Evolutionary conservation across 2,797 vertebrate genomes (phyloP).

Genomic region (Catamblyrhynchus diadema): DNA sequence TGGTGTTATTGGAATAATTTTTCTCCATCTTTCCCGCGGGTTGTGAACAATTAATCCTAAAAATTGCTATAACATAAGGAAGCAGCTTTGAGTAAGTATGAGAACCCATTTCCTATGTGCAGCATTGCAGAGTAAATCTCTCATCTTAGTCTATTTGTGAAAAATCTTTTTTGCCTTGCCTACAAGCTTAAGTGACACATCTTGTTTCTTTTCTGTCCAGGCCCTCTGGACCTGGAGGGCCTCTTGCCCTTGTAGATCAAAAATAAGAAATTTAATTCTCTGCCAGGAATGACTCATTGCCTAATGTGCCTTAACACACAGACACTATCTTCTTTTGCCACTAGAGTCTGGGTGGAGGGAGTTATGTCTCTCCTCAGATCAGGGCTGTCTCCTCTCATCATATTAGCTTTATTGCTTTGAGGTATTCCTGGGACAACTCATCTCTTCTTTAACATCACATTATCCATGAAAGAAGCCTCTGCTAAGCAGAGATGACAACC

Average conservation of each 20-base stretch:
- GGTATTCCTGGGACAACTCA: neutral
- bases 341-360: neutral
- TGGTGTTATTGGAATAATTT: neutral
- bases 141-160: neutral
- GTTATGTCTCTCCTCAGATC: neutral
- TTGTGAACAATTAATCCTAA: neutral
- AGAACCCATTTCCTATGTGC: neutral
- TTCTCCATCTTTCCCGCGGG: neutral
- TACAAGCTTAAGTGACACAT: neutral
- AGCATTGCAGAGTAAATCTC: neutral
- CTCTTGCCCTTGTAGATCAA: neutral
- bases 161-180: neutral
- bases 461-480: neutral
- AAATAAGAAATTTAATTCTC: neutral
- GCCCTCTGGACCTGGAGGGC: neutral
- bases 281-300: constrained; percentile 2
- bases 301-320: neutral
- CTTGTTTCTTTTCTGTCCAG: neutral
- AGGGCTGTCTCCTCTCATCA: constrained; percentile 6
- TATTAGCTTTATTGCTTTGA: neutral
- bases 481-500: neutral
- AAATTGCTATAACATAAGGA: neutral
- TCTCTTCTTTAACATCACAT: neutral
- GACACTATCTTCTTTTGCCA: neutral
- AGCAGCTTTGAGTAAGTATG: neutral